Conservation (phyloP, 2,888 invertebrate species). For the Stictocephala bisonia region DNA sequence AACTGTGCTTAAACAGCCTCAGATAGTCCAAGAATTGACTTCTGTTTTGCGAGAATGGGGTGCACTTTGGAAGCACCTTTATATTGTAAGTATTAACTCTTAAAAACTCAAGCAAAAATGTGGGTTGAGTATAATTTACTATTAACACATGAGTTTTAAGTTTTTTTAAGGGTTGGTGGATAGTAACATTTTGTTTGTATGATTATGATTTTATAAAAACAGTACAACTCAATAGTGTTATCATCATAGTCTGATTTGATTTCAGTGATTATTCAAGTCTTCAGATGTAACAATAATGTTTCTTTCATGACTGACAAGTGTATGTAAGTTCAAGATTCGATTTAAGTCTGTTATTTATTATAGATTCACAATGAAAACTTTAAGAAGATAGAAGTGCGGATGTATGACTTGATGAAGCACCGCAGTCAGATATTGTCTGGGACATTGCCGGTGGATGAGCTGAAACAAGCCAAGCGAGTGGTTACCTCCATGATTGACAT, state of each 20-base stretch:
- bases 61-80: conserved; percentile 84
- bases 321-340: not conserved
- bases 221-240: too few relatives aligned
- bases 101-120: too few relatives aligned
- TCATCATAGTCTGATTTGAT: too few relatives aligned
- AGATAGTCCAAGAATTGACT: conserved; percentile 90
- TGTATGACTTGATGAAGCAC: conserved; percentile 82
- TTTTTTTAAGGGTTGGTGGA: too few relatives aligned
- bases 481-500: conserved; percentile 90
- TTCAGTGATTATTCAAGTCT: too few relatives aligned
- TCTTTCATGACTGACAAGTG: too few relatives aligned
- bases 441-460: conserved; percentile 89
- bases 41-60: conserved; percentile 93
- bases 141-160: too few relatives aligned
- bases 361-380: conserved; percentile 77
- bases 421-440: conserved; percentile 87
- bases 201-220: too few relatives aligned
- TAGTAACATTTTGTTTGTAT: too few relatives aligned
- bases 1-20: conserved; percentile 75
- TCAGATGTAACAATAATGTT: too few relatives aligned
- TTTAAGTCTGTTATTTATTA: conserved; percentile 57
- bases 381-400: conserved; percentile 82
- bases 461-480: conserved; percentile 83
- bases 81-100: conserved; percentile 79
- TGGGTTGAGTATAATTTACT: too few relatives aligned